Conservation (phyloP, 2,888 invertebrate species). For the Xanthia togata region DNA sequence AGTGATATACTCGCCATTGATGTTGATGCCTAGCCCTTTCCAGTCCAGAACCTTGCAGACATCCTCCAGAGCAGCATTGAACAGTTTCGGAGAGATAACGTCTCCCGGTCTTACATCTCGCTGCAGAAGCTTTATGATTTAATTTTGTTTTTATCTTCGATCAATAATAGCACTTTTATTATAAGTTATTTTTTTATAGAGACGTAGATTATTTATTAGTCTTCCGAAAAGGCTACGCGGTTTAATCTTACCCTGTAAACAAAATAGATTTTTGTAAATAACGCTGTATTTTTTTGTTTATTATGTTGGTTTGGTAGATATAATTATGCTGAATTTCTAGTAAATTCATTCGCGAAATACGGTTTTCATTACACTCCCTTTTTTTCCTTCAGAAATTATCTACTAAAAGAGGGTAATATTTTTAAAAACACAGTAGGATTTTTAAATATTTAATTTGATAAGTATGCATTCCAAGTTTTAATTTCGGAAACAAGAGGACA, state of each 20-base stretch:
- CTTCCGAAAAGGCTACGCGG: background rate
- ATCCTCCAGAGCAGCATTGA: too few relatives aligned
- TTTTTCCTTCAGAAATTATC: background rate
- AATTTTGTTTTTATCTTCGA: background rate
- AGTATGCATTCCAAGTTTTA: too few relatives aligned
- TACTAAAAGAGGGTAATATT: too few relatives aligned
- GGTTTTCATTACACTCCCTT: background rate
- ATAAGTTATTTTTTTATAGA: background rate
- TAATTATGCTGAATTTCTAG: background rate
- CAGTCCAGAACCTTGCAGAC: too few relatives aligned
- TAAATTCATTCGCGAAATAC: background rate
- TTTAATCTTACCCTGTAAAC: background rate
- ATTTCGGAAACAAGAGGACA: too few relatives aligned
- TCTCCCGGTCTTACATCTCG: too few relatives aligned
- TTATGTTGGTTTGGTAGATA: background rate
- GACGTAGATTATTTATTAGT: background rate
- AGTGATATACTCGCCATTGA: too few relatives aligned
- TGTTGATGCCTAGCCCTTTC: too few relatives aligned
- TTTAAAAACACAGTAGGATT: too few relatives aligned
- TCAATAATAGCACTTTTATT: background rate
- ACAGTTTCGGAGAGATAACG: too few relatives aligned
- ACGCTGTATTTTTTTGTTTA: background rate
- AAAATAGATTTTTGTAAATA: background rate
- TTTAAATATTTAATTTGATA: too few relatives aligned
- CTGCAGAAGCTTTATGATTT: too few relatives aligned